These are phyloP conservation scores for Crematogaster levior DNA, from an alignment of 2,888 invertebrate species.

Conservation along the genomic window DNA sequence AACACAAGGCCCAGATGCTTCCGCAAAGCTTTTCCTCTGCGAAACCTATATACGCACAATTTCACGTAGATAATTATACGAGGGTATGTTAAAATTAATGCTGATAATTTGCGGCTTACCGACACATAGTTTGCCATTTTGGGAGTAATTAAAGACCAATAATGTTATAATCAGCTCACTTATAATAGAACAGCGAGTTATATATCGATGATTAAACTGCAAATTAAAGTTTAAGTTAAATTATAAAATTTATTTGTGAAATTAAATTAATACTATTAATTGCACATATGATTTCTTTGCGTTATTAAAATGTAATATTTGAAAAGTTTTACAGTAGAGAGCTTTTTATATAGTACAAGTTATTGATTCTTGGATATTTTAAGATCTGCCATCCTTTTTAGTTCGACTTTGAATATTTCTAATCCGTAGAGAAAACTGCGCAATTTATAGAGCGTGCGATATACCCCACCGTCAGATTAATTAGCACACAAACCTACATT, in stretches of 20 bases:
- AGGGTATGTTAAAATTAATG: constrained; percentile 17
- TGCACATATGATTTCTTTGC: neutral
- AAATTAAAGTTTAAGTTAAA: neutral
- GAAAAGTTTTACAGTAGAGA: neutral
- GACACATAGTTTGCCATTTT: constrained; percentile 13
- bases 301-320: neutral
- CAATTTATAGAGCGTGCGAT: constrained; percentile 27
- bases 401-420: constrained; percentile 9
- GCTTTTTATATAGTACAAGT: constrained; percentile 1
- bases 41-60: constrained; percentile 10
- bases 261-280: constrained; percentile 10
- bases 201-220: neutral
- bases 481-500: neutral
- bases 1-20: constrained; percentile 29
- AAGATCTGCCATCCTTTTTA: neutral
- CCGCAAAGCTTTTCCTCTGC: neutral
- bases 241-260: neutral
- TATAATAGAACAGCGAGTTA: neutral
- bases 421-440: neutral
- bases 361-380: constrained; percentile 26
- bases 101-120: constrained; percentile 9
- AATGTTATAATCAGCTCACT: neutral
- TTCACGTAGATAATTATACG: constrained; percentile 12
- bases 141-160: constrained; percentile 34
- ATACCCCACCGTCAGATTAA: constrained; percentile 6